Conservation (phyloP, 2,797 vertebrate species). For the Enteromius radiatus region DNA sequence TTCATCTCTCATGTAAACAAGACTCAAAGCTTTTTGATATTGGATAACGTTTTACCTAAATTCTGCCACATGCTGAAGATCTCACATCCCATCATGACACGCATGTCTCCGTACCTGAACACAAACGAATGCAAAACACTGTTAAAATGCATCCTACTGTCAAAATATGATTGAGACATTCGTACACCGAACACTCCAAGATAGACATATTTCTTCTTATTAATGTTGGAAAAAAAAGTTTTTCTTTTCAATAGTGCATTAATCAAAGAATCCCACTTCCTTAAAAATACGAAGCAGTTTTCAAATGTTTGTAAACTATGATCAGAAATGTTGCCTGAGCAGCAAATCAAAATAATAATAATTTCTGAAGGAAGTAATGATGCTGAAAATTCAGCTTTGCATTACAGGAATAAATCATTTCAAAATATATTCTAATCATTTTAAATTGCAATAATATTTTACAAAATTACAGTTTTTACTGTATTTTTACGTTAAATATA, state of each 20-base stretch:
- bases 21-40: not conserved
- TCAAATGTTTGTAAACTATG: not conserved
- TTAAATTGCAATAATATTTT: not conserved
- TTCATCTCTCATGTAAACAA: not conserved
- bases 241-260: not conserved
- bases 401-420: not conserved
- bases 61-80: conserved; percentile 99
- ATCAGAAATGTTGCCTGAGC: not conserved
- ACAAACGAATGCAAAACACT: not conserved
- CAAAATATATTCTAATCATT: not conserved
- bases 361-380: not conserved
- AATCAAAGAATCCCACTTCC: not conserved
- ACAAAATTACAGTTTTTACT: too few species aligned
- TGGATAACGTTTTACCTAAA: conserved; percentile 81
- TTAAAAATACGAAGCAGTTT: not conserved
- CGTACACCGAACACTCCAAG: not conserved
- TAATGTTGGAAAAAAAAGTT: not conserved
- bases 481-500: too few species aligned
- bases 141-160: not conserved
- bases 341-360: not conserved
- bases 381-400: not conserved
- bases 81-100: conserved; percentile 98
- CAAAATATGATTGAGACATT: not conserved
- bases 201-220: not conserved
- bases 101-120: conserved; percentile 94